Percentiles rank a stretch among this genome's conserved stretches.
Conservation (phyloP, 1,140 invertebrate genomes). For the Lutraria rhynchaena region DNA sequence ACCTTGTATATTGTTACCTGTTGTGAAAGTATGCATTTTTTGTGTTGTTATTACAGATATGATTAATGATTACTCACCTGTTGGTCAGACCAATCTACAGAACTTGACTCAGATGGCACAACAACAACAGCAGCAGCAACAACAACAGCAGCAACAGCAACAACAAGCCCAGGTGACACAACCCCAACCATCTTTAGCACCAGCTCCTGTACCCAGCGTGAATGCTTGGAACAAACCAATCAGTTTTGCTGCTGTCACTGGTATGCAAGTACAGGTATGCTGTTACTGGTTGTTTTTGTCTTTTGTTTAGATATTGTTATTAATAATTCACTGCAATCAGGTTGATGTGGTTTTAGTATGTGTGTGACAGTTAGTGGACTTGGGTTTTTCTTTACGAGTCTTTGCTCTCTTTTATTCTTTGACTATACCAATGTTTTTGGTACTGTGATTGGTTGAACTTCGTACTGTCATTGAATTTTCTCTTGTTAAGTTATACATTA, state of each 20-base stretch:
- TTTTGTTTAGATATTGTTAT: too few species aligned
- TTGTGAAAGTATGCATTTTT: background rate
- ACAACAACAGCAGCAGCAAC: constrained; percentile 13
- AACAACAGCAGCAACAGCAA: background rate
- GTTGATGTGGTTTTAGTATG: too few species aligned
- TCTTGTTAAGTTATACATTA: too few species aligned
- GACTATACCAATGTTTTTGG: too few species aligned
- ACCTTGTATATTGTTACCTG: background rate
- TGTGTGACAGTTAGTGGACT: too few species aligned
- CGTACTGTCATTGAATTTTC: too few species aligned
- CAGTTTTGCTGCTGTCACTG: constrained; percentile 78
- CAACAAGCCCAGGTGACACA: constrained; percentile 22
- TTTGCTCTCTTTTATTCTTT: too few species aligned
- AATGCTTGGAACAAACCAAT: constrained; percentile 95
- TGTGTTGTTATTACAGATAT: constrained; percentile 17
- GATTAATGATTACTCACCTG: constrained; percentile 34
- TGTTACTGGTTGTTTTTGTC: too few species aligned
- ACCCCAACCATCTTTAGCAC: constrained; percentile 63
- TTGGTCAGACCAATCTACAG: constrained; percentile 43
- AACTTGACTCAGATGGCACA: constrained; percentile 38
- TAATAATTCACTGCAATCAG: too few species aligned
- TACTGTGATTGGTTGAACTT: too few species aligned
- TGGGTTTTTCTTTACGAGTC: too few species aligned
- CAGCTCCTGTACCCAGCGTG: constrained; percentile 87
- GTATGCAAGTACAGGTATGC: constrained; percentile 54